These are phyloP conservation scores for Amblyopsis hoosieri DNA, from an alignment of 2,797 vertebrate genomes.

Conservation along the genomic window DNA sequence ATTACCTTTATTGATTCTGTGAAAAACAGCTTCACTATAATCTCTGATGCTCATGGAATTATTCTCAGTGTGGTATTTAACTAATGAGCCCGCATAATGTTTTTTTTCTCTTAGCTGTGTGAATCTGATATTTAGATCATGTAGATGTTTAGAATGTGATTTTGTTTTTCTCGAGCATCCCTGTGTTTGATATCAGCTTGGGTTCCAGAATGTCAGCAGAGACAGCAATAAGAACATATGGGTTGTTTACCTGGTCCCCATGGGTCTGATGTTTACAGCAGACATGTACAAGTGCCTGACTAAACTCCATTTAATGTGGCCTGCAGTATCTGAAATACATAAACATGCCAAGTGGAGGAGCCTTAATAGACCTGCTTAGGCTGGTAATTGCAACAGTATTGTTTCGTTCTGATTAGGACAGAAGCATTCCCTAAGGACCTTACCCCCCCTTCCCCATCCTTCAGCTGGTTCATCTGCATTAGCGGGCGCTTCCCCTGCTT, in stretches of 20 bases:
- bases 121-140: neutral
- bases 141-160: neutral
- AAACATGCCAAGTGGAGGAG: slow-evolving; percentile 95
- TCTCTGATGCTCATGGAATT: slow-evolving; percentile 17
- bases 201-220: neutral
- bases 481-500: slow-evolving; percentile 92
- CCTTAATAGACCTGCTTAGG: slow-evolving; percentile 98
- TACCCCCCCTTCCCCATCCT: slow-evolving; percentile 82
- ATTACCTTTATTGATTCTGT: slow-evolving; percentile 33
- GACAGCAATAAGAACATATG: slow-evolving; percentile 14
- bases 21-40: slow-evolving; percentile 16
- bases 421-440: slow-evolving; percentile 87
- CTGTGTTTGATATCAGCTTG: neutral
- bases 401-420: slow-evolving; percentile 98
- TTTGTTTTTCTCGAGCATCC: neutral
- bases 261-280: slow-evolving; percentile 54
- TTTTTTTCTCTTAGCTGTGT: neutral
- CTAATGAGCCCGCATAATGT: neutral
- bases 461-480: slow-evolving; percentile 98
- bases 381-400: slow-evolving; percentile 95
- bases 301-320: slow-evolving; percentile 93
- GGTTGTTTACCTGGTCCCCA: slow-evolving; percentile 31
- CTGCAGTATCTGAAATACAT: slow-evolving; percentile 95
- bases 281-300: slow-evolving; percentile 82
- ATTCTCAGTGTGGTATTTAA: slow-evolving; percentile 15